phyloP scores from a whole-genome alignment of 2,797 vertebrate genomes.

The Cygnus olor region DNA sequence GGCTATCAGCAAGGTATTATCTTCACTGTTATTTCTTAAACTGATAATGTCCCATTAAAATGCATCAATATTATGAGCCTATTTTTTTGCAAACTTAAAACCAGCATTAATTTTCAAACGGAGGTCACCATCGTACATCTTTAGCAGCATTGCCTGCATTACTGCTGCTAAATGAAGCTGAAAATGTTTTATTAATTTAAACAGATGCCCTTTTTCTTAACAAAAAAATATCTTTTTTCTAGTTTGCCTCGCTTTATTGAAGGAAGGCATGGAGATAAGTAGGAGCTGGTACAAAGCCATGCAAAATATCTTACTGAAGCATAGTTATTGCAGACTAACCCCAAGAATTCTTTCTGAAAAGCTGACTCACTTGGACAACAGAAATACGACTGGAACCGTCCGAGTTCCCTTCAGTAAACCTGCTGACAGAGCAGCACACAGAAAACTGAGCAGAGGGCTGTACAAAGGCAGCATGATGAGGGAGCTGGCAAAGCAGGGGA shows the following conservation, averaged over 20 bases:
- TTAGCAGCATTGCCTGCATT: neutral
- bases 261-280: neutral
- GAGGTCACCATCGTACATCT: neutral
- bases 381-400: neutral
- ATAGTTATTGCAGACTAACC: neutral
- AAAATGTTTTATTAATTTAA: neutral
- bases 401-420: conserved; percentile 14
- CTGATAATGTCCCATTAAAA: neutral
- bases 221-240: neutral
- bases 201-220: neutral
- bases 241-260: neutral
- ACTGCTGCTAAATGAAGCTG: neutral
- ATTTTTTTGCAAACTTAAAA: neutral
- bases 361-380: conserved; percentile 43
- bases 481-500: neutral
- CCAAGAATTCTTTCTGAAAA: conserved; percentile 28
- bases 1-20: neutral
- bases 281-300: neutral
- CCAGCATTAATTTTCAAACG: neutral
- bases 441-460: neutral
- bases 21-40: neutral
- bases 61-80: neutral
- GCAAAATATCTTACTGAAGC: neutral
- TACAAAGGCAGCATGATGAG: neutral
- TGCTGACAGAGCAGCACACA: neutral